These are phyloP conservation scores for Cynaeus angustus DNA, from an alignment of 2,888 invertebrate species.

Conservation along the genomic window DNA sequence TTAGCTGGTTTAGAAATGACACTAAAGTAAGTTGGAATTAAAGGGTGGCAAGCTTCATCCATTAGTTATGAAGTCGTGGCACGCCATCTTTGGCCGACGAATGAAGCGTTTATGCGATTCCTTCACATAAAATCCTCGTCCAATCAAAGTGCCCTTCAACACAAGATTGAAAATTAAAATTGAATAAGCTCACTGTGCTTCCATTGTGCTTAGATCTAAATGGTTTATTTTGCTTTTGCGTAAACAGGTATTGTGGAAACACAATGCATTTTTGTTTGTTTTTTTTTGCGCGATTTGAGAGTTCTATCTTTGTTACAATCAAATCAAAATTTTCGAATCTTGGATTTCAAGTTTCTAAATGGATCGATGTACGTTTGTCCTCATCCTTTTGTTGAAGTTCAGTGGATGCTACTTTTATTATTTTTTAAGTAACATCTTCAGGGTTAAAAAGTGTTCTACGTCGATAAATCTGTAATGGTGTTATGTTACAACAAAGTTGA, in stretches of 20 bases:
- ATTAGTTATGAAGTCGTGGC: slow-evolving; percentile 58
- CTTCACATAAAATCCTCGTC: slow-evolving; percentile 41
- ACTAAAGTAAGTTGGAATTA: slow-evolving; percentile 51
- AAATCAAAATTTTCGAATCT: neutral
- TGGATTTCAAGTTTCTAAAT: too few species aligned
- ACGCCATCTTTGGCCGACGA: slow-evolving; percentile 49
- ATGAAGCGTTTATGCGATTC: slow-evolving; percentile 45
- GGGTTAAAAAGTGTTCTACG: neutral
- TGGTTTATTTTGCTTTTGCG: slow-evolving; percentile 33
- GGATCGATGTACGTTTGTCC: too few species aligned
- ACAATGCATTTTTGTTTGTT: slow-evolving; percentile 20
- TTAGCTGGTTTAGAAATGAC: slow-evolving; percentile 50
- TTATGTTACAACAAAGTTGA: slow-evolving; percentile 25
- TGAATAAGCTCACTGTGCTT: slow-evolving; percentile 44
- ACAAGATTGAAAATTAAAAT: slow-evolving; percentile 51
- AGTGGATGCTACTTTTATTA: neutral
- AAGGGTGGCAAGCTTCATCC: slow-evolving; percentile 54
- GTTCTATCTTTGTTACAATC: neutral
- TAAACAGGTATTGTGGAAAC: slow-evolving; percentile 33
- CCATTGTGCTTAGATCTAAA: slow-evolving; percentile 24
- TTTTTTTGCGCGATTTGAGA: neutral
- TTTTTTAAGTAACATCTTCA: neutral
- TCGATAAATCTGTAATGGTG: slow-evolving; percentile 22
- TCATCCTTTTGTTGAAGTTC: neutral
- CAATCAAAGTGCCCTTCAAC: slow-evolving; percentile 47